These are phyloP conservation scores for Mormyrops boulengeri DNA, from an alignment of 2,797 vertebrate genomes.

Conservation along the genomic window DNA sequence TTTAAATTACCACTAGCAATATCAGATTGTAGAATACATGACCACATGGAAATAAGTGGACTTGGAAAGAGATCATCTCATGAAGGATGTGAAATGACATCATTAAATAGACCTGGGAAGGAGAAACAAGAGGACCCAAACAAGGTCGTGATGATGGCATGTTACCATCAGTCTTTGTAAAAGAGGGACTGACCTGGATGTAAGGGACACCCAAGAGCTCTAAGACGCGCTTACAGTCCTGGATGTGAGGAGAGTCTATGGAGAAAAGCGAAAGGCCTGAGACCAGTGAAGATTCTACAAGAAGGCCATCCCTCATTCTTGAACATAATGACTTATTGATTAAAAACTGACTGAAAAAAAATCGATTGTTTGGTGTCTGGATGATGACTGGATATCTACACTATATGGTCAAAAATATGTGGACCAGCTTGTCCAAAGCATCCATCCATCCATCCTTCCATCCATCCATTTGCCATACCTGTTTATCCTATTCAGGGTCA, in stretches of 20 bases:
- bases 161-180: not conserved
- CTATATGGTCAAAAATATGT: not conserved
- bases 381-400: not conserved
- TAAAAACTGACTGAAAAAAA: not conserved
- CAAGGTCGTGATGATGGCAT: not conserved
- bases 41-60: not conserved
- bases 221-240: conserved; percentile 57
- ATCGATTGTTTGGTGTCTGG: not conserved
- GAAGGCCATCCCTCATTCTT: not conserved
- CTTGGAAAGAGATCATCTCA: not conserved
- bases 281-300: not conserved
- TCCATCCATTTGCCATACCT: not conserved
- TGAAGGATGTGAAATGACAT: not conserved
- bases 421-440: not conserved
- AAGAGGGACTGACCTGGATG: conserved; percentile 53
- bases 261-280: not conserved
- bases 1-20: not conserved
- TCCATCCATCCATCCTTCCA: not conserved
- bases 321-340: not conserved
- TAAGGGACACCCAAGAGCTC: conserved; percentile 64
- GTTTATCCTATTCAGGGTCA: not conserved
- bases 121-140: not conserved
- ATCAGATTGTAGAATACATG: not conserved
- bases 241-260: conserved; percentile 50
- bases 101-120: not conserved